Evolutionary conservation across 2,797 vertebrate genomes (phyloP).

Genomic region (Myotis planiceps): DNA sequence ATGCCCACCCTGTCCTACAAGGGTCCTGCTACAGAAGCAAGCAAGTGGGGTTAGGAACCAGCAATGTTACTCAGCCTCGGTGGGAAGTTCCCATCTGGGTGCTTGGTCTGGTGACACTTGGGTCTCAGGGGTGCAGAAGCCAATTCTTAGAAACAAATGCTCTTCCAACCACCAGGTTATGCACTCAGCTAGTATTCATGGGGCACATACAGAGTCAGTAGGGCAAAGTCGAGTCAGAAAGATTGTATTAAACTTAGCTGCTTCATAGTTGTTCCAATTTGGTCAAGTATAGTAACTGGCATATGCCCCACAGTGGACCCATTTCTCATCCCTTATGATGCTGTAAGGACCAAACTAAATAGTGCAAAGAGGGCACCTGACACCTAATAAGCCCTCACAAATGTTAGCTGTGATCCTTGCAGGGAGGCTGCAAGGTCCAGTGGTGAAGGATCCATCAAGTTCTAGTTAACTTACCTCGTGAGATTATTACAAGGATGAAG

Average conservation of each 20-base stretch:
- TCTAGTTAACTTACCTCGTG: not conserved
- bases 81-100: conserved; percentile 12
- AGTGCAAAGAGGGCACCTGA: not conserved
- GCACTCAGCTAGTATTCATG: not conserved
- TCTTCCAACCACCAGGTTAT: not conserved
- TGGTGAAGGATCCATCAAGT: not conserved
- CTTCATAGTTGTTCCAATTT: not conserved
- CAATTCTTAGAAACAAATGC: not conserved
- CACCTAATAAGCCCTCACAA: not conserved
- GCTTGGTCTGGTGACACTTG: not conserved
- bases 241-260: not conserved
- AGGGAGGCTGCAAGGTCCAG: not conserved
- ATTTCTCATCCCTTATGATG: not conserved
- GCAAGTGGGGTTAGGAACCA: not conserved
- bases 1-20: conserved; percentile 13
- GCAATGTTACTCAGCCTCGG: not conserved
- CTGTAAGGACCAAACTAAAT: not conserved
- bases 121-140: not conserved
- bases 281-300: not conserved
- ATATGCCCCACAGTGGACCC: not conserved
- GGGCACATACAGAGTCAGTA: not conserved
- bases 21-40: conserved; percentile 16
- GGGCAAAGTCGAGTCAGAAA: not conserved
- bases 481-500: not conserved
- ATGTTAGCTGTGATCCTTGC: not conserved